Base-by-base conservation (phyloP, 2,797 vertebrate species). In the Dryobates pubescens region DNA sequence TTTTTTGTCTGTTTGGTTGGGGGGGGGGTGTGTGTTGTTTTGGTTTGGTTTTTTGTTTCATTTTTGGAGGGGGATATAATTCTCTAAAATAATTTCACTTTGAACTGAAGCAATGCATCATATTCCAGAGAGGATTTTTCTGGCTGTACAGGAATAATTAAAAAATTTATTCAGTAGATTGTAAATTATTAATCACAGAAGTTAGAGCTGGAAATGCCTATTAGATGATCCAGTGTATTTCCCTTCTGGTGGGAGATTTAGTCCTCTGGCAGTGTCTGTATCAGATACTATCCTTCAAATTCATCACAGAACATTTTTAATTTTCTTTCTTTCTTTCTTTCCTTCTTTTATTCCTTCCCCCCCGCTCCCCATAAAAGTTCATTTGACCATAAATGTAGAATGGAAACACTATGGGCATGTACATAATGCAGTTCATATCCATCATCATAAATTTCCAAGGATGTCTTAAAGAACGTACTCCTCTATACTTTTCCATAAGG, bases 111-210 rank as follows among this genome's bases (percentile, higher is more conserved):
- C 92, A 91, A 91, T 45, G 43, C 59, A 79, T 93, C 71, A 4
- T 95, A 88, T 90, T 89, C 94, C 84, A 75, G 89, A 64, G 94
- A 92, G 90, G 63, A 64, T 94, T 94, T 92, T 88, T 89, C 86
- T 92, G 24, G 6, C 94, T 92, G 36, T 81, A 72, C 63, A 90
- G 96, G 87, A 96, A 95, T 89, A 94, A 93, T 96, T 95, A 95
- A 83, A 53, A 94, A 88, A 74, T 22, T 47, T 85, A 56, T 82
- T 82, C 91, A 63, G 80, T 91, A 56, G 88, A 62, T 93, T 95
- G 88, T 96, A 92, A 96, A 97, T 97, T 96, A 96, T 96, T 96
- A 96, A 97, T 96, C 90, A 88, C 56, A 96, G 93, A 95, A 93
- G 90, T 96, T 96, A 87, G 90, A 90, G 83, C 90, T 96, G 94